Percentiles rank a stretch among this genome's conserved stretches.
Evolutionary conservation across 2,888 invertebrate species (phyloP).

Genomic region (Rhingia campestris): DNA sequence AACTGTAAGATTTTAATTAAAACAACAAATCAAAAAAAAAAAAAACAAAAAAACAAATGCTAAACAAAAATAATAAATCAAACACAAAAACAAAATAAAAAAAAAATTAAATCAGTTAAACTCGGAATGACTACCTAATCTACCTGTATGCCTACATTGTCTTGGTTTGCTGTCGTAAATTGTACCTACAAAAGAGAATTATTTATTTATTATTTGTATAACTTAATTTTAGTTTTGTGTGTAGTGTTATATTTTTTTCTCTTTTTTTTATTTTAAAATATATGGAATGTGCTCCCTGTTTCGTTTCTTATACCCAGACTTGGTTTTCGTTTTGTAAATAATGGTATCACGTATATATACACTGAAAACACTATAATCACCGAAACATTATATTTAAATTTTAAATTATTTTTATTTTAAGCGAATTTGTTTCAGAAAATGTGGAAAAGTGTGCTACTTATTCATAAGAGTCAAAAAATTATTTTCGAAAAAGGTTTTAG

Average conservation of each 20-base stretch:
- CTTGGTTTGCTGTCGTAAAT: conserved; percentile 76
- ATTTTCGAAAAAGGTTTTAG: too few relatives aligned
- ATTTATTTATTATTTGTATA: conserved; percentile 23
- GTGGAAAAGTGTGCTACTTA: too few relatives aligned
- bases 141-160: conserved; percentile 76
- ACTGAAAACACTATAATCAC: neutral
- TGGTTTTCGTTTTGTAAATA: neutral
- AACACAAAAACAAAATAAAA: conserved; percentile 71
- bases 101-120: conserved; percentile 71
- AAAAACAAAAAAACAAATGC: conserved; percentile 57
- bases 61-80: conserved; percentile 53
- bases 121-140: conserved; percentile 77
- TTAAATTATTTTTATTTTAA: neutral
- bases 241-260: conserved; percentile 11
- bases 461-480: neutral
- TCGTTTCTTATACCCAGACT: neutral
- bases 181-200: conserved; percentile 62
- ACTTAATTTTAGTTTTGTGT: conserved; percentile 30
- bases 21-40: conserved; percentile 43
- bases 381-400: neutral
- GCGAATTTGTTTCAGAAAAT: conserved; percentile 35
- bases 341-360: neutral
- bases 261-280: conserved; percentile 1
- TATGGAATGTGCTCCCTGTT: conserved; percentile 24
- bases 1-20: conserved; percentile 86